Conservation (phyloP, 2,113 vertebrate genomes). For the Verasper variegatus region DNA sequence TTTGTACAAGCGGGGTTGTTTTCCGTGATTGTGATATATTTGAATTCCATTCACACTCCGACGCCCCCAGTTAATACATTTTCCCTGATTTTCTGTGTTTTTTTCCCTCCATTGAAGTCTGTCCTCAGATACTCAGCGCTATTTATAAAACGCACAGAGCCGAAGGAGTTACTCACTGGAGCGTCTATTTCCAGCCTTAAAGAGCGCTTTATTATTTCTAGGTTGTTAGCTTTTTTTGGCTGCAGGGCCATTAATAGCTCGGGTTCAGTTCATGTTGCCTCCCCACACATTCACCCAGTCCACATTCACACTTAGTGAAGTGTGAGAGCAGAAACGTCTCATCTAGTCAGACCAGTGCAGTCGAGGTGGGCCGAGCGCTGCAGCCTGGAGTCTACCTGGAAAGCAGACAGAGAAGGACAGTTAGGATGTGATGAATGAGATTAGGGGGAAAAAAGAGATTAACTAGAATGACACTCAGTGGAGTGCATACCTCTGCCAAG, state of each 20-base stretch:
- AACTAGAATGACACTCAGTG: not conserved
- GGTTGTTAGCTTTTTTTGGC: conserved; percentile 73
- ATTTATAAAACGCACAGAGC: conserved; percentile 72
- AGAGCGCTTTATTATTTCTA: conserved; percentile 74
- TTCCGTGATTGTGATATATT: conserved; percentile 64
- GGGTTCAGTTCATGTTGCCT: conserved; percentile 8
- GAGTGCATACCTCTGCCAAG: no score
- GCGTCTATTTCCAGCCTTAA: conserved; percentile 77
- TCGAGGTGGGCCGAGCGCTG: not conserved
- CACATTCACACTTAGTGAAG: conserved; percentile 44
- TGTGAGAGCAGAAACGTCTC: conserved; percentile 58
- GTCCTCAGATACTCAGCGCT: conserved; percentile 71
- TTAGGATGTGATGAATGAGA: not conserved
- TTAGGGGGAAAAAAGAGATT: not conserved
- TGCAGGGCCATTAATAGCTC: conserved; percentile 73
- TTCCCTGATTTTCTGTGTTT: conserved; percentile 37
- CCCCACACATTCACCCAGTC: conserved; percentile 24
- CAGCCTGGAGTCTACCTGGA: conserved; percentile 8
- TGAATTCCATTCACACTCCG: conserved; percentile 67
- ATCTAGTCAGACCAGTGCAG: conserved; percentile 20
- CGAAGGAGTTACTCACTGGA: conserved; percentile 63
- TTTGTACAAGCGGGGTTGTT: conserved; percentile 43
- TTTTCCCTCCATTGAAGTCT: conserved; percentile 26
- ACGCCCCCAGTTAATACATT: conserved; percentile 68
- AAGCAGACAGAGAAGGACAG: conserved; percentile 1